Conservation (phyloP, 2,888 invertebrate species). For the Trissolcus japonicus region DNA sequence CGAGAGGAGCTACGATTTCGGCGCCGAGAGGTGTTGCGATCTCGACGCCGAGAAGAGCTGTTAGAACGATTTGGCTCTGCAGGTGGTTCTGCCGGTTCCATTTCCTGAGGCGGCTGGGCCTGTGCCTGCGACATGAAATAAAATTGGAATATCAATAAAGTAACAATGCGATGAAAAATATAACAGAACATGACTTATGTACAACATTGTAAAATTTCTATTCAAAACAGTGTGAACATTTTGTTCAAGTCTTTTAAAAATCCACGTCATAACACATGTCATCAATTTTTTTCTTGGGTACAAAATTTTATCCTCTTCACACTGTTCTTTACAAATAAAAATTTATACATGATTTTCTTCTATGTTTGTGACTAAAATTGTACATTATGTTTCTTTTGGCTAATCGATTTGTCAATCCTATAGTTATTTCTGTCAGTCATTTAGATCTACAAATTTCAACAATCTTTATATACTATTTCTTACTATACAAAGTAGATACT, state of each 20-base stretch:
- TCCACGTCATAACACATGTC: conserved; percentile 13
- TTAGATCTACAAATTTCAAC: conserved; percentile 29
- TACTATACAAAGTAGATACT: conserved; percentile 15
- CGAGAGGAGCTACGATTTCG: no score
- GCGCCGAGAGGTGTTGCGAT: no score
- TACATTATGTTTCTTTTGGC: conserved; percentile 3
- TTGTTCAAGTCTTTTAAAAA: conserved; percentile 25
- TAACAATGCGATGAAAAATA: conserved; percentile 31
- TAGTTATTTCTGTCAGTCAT: conserved; percentile 15
- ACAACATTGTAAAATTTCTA: background rate
- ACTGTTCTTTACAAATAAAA: background rate
- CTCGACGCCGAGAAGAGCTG: no score
- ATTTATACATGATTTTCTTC: background rate
- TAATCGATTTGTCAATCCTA: background rate
- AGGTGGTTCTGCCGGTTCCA: no score
- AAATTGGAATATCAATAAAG: conserved; percentile 35
- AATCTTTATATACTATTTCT: background rate
- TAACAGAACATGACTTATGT: background rate
- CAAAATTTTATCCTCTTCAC: conserved; percentile 22
- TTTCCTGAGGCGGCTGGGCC: no score
- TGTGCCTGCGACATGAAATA: no score
- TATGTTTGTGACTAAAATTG: conserved; percentile 22
- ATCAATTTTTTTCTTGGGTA: conserved; percentile 16
- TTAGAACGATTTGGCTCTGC: no score
- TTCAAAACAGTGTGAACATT: conserved; percentile 15